These are phyloP conservation scores for Anarhynchus alexandrinus DNA, from an alignment of 2,113 vertebrate genomes.

Conservation along the genomic window DNA sequence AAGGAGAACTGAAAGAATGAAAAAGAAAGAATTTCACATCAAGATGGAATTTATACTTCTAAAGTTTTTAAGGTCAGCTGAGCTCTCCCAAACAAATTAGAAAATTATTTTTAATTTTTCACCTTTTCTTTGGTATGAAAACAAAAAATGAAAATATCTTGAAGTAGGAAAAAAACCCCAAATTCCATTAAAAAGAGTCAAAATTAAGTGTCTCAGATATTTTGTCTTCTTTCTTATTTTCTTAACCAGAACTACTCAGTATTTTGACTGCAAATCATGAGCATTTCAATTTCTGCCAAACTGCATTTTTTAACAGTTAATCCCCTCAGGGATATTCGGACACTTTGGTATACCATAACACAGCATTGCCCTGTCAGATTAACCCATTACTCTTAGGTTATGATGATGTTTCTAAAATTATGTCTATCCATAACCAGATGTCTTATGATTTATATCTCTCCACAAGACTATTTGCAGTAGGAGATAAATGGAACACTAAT, in stretches of 20 bases:
- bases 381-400: neutral
- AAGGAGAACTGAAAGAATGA: neutral
- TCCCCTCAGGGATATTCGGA: neutral
- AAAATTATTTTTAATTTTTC: neutral
- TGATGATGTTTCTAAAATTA: neutral
- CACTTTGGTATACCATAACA: neutral
- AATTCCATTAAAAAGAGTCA: neutral
- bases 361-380: neutral
- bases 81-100: neutral
- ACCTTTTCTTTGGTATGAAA: neutral
- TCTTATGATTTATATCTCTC: neutral
- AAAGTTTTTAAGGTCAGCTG: neutral
- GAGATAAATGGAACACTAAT: neutral
- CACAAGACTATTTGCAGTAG: neutral
- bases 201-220: neutral
- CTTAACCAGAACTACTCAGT: neutral
- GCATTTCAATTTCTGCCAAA: neutral
- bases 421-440: neutral
- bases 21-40: neutral
- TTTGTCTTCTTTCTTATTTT: neutral
- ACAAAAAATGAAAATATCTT: neutral
- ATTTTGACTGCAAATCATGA: neutral
- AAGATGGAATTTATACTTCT: neutral
- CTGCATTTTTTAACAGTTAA: neutral
- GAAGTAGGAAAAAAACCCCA: neutral